A percentile compares a stretch with the other conserved stretches of the same genome.
phyloP scores from a whole-genome alignment of 1,140 invertebrate genomes.

The Drosophila kikkawai region DNA sequence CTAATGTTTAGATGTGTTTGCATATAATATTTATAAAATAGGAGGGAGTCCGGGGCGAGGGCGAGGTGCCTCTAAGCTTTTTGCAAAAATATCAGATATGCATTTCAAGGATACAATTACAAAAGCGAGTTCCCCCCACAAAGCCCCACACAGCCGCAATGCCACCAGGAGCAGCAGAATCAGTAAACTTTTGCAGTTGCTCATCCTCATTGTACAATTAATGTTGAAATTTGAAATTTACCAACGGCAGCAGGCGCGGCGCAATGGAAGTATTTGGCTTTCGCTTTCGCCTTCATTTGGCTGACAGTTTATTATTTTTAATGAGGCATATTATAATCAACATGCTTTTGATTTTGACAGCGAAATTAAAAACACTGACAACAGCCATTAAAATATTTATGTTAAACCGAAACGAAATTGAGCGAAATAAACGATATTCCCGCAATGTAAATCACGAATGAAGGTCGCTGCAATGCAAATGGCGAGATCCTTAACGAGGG shows the following conservation, averaged over 20 bases:
- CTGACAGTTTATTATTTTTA: constrained; percentile 83
- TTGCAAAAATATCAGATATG: constrained; percentile 75
- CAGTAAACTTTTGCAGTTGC: constrained; percentile 62
- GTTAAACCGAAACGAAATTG: constrained; percentile 30
- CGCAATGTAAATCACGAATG: constrained; percentile 8
- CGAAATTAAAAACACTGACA: constrained; percentile 58
- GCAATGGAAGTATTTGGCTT: constrained; percentile 52
- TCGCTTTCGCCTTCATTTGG: constrained; percentile 66
- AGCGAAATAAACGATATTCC: constrained; percentile 4
- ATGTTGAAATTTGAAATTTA: constrained; percentile 72
- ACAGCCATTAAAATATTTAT: constrained; percentile 50
- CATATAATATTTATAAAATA: constrained; percentile 66
- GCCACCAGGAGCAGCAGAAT: constrained; percentile 24
- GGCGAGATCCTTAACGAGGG: constrained; percentile 2
- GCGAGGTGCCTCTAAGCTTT: constrained; percentile 56
- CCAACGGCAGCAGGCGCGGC: constrained; percentile 1
- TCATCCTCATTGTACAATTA: constrained; percentile 74
- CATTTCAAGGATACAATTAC: constrained; percentile 80
- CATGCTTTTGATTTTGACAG: constrained; percentile 74
- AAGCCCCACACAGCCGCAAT: constrained; percentile 34
- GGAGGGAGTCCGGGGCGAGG: constrained; percentile 21
- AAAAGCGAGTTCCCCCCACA: constrained; percentile 49
- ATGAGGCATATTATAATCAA: constrained; percentile 80
- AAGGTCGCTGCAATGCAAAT: constrained; percentile 46
- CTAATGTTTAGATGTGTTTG: constrained; percentile 58